Evolutionary conservation across 2,113 vertebrate species (phyloP).

Genomic region (Girardinichthys multiradiatus): DNA sequence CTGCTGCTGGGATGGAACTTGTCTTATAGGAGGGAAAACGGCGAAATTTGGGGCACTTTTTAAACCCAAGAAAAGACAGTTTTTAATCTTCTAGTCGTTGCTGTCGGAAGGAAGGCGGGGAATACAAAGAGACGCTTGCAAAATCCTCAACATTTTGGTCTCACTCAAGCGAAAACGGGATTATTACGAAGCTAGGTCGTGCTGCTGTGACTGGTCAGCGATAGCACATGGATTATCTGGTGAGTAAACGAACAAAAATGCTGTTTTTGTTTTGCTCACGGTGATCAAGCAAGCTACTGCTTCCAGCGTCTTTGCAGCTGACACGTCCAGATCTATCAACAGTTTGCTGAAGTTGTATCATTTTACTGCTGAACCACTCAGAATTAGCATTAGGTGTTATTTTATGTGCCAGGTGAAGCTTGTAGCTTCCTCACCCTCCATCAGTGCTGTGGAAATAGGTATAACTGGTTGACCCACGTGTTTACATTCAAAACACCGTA

Average conservation of each 20-base stretch:
- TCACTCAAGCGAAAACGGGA: conserved; percentile 39
- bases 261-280: neutral
- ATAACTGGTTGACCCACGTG: conserved; percentile 48
- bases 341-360: neutral
- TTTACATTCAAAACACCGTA: conserved; percentile 31
- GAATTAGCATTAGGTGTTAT: neutral
- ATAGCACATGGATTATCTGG: conserved; percentile 84
- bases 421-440: neutral
- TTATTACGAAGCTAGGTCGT: conserved; percentile 35
- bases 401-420: conserved; percentile 6
- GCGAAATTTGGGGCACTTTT: conserved; percentile 5
- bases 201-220: conserved; percentile 58
- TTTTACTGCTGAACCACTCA: neutral
- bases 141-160: conserved; percentile 32
- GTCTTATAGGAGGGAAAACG: neutral
- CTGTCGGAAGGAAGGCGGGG: conserved; percentile 72
- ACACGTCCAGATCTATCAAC: conserved; percentile 31
- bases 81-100: conserved; percentile 38
- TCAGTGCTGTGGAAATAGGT: conserved; percentile 11
- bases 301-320: neutral
- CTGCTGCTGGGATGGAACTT: neutral
- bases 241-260: conserved; percentile 51
- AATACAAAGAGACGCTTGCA: conserved; percentile 74
- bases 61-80: conserved; percentile 46
- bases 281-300: neutral